A percentile compares a stretch with the other conserved stretches of the same genome.
Conservation (phyloP, 2,797 vertebrate species). For the Sebastes glaucus region DNA sequence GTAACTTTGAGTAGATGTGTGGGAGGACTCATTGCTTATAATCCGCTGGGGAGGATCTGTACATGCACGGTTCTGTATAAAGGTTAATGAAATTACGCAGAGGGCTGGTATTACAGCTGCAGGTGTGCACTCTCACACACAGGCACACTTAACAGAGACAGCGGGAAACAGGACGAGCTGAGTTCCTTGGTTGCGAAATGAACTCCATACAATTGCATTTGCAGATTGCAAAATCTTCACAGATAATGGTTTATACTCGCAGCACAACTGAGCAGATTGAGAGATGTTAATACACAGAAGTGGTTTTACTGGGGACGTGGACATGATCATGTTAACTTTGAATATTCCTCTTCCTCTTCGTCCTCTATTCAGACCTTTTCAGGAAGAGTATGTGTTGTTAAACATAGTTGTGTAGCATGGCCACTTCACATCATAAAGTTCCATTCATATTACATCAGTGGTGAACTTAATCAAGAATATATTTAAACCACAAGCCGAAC, state of each 20-base stretch:
- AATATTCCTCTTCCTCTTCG: not conserved
- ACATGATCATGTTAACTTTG: not conserved
- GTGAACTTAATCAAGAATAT: not conserved
- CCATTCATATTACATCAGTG: not conserved
- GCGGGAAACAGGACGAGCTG: conserved; percentile 10
- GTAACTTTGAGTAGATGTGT: conserved; percentile 62
- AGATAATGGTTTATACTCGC: not conserved
- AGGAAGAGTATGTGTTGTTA: not conserved
- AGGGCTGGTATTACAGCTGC: conserved; percentile 56
- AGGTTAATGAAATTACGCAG: conserved; percentile 78
- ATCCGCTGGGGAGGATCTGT: conserved; percentile 68
- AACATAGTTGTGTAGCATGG: not conserved
- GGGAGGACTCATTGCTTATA: conserved; percentile 50
- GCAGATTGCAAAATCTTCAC: not conserved
- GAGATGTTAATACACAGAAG: not conserved
- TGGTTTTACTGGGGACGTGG: not conserved
- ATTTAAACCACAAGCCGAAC: not conserved
- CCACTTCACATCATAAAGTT: not conserved
- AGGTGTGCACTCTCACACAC: conserved; percentile 42
- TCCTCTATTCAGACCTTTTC: not conserved
- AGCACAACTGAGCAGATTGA: not conserved
- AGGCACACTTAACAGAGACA: conserved; percentile 4
- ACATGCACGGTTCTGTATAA: conserved; percentile 65
- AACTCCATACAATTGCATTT: not conserved
- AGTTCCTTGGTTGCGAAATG: not conserved